Base-by-base conservation (phyloP, 2,888 invertebrate species). In the Aelia acuminata region DNA sequence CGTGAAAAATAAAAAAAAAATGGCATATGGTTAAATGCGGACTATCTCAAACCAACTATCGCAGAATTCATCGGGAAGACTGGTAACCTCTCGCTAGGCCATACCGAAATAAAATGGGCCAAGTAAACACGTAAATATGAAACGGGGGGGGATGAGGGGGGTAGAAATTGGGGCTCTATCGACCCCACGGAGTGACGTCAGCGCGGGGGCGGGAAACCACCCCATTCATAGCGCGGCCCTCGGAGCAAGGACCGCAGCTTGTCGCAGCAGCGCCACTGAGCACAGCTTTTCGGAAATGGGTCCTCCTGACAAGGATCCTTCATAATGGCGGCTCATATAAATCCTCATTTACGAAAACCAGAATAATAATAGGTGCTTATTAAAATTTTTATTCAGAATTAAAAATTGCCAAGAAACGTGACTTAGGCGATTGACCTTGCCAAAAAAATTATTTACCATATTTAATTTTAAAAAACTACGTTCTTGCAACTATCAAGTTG, bases 61-160 rank as follows among this genome's bases (percentile, higher is more conserved):
- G 57, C 26, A 26, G 26, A 57, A 57, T 57, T 13, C 53, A 53
- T 26, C 39, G 20, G 75, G 31, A 75, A 10, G 43, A 47, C 43
- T 57, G 26, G 26, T 15, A 26, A 57, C 22, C 75, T 22, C 43
- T 22, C 43, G 43, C n/a, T 43, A 3, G n/a, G 80, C 43, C 1
- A 43, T 80, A n/a, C 10, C 39, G n/a, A 80, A 43, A 80, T 43
- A 80, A 80, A 80, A 80, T 80, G 43, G 80, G 80, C n/a, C 80
- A 80, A 47, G 80, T 80, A 80, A 80, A 80, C 80, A 80, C 43
- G 80, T 80, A 80, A 80, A 80, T 80, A 80, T 80, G 80, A 80
- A 80, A 47, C n/a, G 7, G 75, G 75, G 75, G 70, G 70, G 26
- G 63, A n/a, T 8, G 31, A 20, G 75, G 43, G 80, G 43, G 80